Conservation (phyloP, 2,888 invertebrate genomes). For the Pediacus dermestoides region DNA sequence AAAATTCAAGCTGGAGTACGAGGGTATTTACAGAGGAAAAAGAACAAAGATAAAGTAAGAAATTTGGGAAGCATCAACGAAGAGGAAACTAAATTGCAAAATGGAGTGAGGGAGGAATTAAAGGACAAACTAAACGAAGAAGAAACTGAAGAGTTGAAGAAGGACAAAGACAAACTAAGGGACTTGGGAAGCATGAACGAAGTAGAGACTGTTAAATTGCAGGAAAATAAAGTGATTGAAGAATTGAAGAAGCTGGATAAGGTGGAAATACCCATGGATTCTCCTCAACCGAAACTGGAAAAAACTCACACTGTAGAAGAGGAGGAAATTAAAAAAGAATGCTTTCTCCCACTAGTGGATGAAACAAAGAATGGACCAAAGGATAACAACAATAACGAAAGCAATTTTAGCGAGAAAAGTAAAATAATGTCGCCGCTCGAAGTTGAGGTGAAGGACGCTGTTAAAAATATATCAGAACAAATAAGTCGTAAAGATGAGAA, state of each 20-base stretch:
- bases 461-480: slow-evolving; percentile 11
- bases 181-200: slow-evolving; percentile 9
- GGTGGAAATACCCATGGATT: slow-evolving; percentile 14
- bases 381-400: slow-evolving; percentile 23
- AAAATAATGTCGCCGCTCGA: slow-evolving; percentile 11
- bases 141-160: slow-evolving; percentile 7
- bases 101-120: neutral
- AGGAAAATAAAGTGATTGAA: slow-evolving; percentile 20
- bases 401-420: slow-evolving; percentile 11
- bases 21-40: slow-evolving; percentile 57
- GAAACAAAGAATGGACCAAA: neutral
- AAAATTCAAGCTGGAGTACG: slow-evolving; percentile 65
- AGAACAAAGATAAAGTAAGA: slow-evolving; percentile 19
- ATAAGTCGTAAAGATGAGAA: slow-evolving; percentile 4
- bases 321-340: slow-evolving; percentile 19
- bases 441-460: slow-evolving; percentile 12
- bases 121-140: neutral
- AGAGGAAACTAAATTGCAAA: slow-evolving; percentile 8
- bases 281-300: slow-evolving; percentile 15
- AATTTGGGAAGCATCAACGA: slow-evolving; percentile 9
- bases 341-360: slow-evolving; percentile 10
- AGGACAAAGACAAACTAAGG: neutral
- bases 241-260: slow-evolving; percentile 19
- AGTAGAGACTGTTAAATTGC: slow-evolving; percentile 11
- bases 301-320: slow-evolving; percentile 24